phyloP scores from a whole-genome alignment of 2,888 invertebrate species.

The Drosophila trichaetosa region DNA sequence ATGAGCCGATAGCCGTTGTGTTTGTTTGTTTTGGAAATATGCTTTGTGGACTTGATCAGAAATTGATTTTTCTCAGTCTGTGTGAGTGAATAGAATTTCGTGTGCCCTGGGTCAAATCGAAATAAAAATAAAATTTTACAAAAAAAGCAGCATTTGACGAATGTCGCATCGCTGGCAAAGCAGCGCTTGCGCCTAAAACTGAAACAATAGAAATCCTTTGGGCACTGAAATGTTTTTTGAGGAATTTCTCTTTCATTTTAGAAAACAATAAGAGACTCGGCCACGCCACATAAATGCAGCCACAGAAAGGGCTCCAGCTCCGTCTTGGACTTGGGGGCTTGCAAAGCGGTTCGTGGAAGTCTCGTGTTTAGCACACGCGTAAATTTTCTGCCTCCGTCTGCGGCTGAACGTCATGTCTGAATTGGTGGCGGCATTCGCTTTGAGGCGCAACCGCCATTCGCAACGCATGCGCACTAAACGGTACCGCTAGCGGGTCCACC shows the following conservation, averaged over 20 bases:
- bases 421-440: constrained; percentile 80
- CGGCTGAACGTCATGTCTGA: constrained; percentile 31
- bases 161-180: constrained; percentile 28
- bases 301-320: constrained; percentile 19
- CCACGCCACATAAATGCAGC: constrained; percentile 67
- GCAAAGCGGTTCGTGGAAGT: constrained; percentile 83
- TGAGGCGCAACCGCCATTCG: constrained; percentile 82
- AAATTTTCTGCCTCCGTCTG: constrained; percentile 76
- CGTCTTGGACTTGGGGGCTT: constrained; percentile 14
- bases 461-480: constrained; percentile 84
- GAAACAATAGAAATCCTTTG: constrained; percentile 80
- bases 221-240: constrained; percentile 62
- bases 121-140: constrained; percentile 9
- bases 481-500: constrained; percentile 80
- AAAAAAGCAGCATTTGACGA: constrained; percentile 56
- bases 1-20: constrained; percentile 58
- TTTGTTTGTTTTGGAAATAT: constrained; percentile 64
- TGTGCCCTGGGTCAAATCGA: constrained; percentile 31
- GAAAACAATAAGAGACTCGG: constrained; percentile 69
- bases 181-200: constrained; percentile 14
- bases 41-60: constrained; percentile 10
- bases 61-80: constrained; percentile 37
- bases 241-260: constrained; percentile 73
- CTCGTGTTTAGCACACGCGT: constrained; percentile 85
- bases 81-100: constrained; percentile 63